Conservation (phyloP, 2,797 vertebrate genomes). For the Macropodus opercularis region DNA sequence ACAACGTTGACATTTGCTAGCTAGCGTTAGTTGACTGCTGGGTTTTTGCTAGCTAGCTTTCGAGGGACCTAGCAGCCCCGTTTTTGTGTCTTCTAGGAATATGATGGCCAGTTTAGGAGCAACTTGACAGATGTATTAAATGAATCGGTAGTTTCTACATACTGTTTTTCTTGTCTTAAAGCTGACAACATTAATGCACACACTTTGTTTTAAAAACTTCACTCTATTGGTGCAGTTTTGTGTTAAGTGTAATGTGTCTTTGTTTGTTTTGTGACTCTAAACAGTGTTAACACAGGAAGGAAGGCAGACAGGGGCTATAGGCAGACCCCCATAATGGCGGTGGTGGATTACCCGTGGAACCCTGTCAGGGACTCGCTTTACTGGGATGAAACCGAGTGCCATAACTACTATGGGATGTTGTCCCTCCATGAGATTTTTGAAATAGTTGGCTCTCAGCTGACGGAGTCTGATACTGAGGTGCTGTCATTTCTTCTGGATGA, state of each 20-base stretch:
- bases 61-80: too few relatives aligned
- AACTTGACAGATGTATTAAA: too few relatives aligned
- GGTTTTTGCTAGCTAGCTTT: too few relatives aligned
- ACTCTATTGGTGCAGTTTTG: background rate
- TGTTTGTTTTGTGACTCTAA: background rate
- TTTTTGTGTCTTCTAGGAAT: too few relatives aligned
- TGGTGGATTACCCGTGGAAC: constrained; percentile 52
- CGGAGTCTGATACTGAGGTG: constrained; percentile 86
- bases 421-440: constrained; percentile 91
- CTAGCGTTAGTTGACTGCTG: too few relatives aligned
- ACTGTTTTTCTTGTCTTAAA: too few relatives aligned
- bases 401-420: constrained; percentile 90
- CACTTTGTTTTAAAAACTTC: too few relatives aligned
- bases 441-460: constrained; percentile 90
- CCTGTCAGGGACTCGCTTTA: constrained; percentile 71
- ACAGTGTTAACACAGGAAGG: constrained; percentile 27
- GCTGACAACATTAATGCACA: too few relatives aligned
- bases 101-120: too few relatives aligned
- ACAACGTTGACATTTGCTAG: background rate
- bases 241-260: background rate
- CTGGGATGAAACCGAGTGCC: constrained; percentile 91
- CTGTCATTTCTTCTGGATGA: constrained; percentile 90
- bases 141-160: too few relatives aligned
- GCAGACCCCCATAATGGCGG: constrained; percentile 66
- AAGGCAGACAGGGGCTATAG: constrained; percentile 16